Evolutionary conservation across 2,888 invertebrate genomes (phyloP), one percentile per base, ranked within the genome.

Genomic region (Drosophila planitibia): DNA sequence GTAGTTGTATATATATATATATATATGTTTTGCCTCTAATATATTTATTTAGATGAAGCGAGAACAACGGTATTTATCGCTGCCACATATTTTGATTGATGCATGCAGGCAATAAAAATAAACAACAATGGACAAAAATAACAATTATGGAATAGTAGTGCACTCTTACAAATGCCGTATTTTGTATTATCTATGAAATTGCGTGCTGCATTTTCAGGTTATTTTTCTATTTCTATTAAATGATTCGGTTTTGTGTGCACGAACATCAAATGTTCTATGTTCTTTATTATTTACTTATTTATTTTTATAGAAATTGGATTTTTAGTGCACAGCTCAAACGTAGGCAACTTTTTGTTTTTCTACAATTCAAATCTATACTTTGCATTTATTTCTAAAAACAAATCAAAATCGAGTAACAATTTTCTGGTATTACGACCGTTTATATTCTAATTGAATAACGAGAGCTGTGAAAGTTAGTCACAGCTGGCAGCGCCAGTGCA

Each of bases 401-500:
- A 47, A 22, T 32, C 14, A 33, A 33, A 33, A 14, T 30, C 16
- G 22, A 30, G 6, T 12, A 1, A 32, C 4, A 39, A 14, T 44
- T n/a, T 30, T 14, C 19, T 30, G 6, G n/a, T 19, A 28, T 55
- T 37, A 22, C 54, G 28, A 12, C 4, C 4, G 12, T 1, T 4
- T 14, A 35, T n/a, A 28, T 47, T 37, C 14, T 44, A 66, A 64
- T n/a, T 22, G 60, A 69, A 69, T 69, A 65, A 58, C 37, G 44
- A n/a, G n/a, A 68, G 52, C 53, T 37, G 44, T 32, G 55, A 14
- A 35, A 58, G 28, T 33, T 14, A 35, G 57, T 33, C n/a, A n/a
- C 14, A 63, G 44, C 66, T 5, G 93, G 91, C 59, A 92, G 64
- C 10, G 77, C 64, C 39, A 93, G 77, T 22, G 86, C 92, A 91